Evolutionary conservation across 2,888 invertebrate genomes (phyloP), one percentile per base, ranked within the genome.

Genomic region (Atherix ibis): DNA sequence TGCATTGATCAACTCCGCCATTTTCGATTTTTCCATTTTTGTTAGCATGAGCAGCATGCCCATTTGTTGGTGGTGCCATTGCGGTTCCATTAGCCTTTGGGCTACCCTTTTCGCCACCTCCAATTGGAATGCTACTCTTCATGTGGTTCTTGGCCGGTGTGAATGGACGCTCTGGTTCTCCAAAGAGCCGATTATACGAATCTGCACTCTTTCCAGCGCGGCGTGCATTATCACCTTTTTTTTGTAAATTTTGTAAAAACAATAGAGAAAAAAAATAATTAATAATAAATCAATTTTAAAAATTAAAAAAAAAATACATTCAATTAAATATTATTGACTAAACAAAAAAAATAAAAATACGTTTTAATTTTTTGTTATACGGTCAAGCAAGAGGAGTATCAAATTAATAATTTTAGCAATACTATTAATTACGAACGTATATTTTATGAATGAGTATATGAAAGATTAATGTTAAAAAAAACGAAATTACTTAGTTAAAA

Each of bases 121-220:
- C 64, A 49, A 68, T 61, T 47, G 64, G 55, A 50, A 67, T 65
- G 58, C 56, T 66, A 60, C 68, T 68, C 50, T 64, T 66, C 63
- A 64, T 62, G 55, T 66, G 63, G 54, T 66, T 63, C 56, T 65
- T 67, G 49, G 61, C 62, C 49, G 65, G 64, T 48, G 63, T 56
- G 40, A 58, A 54, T 50, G 63, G 63, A 54, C 66, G 61, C 46
- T 65, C 60, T 46, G 65, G 64, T 48, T 67, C 66, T 43, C 69
- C 70, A 54, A 68, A 68, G 45, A 68, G 58, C 46, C 67, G 67
- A 48, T 63, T 63, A 54, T 68, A 62, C 43, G 68, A 67, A 52
- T 67, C 67, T 51, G 53, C 56, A 44, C 49, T 54, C 45, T 57
- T 58, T 44, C 56, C 57, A 39, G 46, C 56, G 37, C 60, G 57